These are phyloP conservation scores for Oryzias melastigma DNA, from an alignment of 2,113 vertebrate species.

Conservation along the genomic window DNA sequence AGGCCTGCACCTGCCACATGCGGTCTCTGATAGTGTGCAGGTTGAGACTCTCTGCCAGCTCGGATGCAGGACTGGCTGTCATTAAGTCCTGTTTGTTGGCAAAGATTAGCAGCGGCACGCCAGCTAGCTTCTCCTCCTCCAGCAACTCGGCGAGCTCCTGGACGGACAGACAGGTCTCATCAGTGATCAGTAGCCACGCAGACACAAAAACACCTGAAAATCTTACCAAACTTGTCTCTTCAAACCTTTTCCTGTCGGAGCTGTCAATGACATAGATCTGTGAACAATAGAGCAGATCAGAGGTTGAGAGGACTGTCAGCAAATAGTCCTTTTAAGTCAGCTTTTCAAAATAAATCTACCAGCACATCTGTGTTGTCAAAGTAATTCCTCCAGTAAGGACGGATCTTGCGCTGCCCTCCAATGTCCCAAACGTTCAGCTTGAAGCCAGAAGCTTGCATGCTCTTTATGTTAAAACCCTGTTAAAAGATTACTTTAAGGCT, in stretches of 20 bases:
- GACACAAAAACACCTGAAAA: not conserved
- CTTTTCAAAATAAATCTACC: slow-evolving; percentile 68
- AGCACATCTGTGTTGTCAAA: slow-evolving; percentile 96
- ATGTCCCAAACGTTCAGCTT: slow-evolving; percentile 97
- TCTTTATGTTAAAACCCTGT: slow-evolving; percentile 96
- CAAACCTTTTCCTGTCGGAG: slow-evolving; percentile 74
- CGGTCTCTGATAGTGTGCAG: slow-evolving; percentile 85
- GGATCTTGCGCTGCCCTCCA: slow-evolving; percentile 92
- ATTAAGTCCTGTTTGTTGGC: slow-evolving; percentile 96
- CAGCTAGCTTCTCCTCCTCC: slow-evolving; percentile 89
- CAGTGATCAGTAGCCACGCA: not conserved
- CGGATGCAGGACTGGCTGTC: slow-evolving; percentile 85
- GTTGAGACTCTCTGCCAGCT: slow-evolving; percentile 79
- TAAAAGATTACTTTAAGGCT: slow-evolving; percentile 5
- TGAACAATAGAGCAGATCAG: slow-evolving; percentile 14
- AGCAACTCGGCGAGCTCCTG: slow-evolving; percentile 91
- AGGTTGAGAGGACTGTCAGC: not conserved
- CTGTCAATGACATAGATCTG: slow-evolving; percentile 81
- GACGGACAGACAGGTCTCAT: not conserved
- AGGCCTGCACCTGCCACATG: slow-evolving; percentile 82
- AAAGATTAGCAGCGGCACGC: slow-evolving; percentile 85
- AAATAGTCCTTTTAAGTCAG: not conserved
- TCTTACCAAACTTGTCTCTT: slow-evolving; percentile 72
- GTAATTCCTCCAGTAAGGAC: slow-evolving; percentile 96
- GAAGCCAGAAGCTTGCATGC: slow-evolving; percentile 91